phyloP scores from a whole-genome alignment of 2,113 vertebrate genomes.

The Malurus elegans region DNA sequence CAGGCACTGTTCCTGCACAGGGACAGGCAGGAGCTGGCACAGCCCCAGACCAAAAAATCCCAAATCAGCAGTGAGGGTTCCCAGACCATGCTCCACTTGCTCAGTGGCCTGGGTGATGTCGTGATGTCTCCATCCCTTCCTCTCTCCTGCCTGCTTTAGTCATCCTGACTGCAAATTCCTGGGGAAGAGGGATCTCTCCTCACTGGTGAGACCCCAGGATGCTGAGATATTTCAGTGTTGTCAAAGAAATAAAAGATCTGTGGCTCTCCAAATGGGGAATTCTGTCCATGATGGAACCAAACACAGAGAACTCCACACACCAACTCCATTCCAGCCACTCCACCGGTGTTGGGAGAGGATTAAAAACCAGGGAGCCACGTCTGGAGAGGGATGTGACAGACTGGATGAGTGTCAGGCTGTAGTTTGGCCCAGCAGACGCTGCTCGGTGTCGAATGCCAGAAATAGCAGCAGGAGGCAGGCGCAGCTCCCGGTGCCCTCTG shows the following conservation, averaged over 20 bases:
- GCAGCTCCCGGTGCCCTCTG: not conserved
- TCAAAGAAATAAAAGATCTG: not conserved
- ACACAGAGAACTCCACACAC: not conserved
- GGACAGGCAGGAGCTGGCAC: not conserved
- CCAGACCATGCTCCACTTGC: not conserved
- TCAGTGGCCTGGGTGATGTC: not conserved
- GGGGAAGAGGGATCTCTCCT: not conserved
- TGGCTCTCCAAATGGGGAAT: not conserved
- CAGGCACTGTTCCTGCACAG: rapidly evolving
- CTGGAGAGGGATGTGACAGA: not conserved
- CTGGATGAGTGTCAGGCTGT: not conserved
- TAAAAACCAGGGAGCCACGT: not conserved
- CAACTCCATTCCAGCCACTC: not conserved
- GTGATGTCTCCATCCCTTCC: not conserved
- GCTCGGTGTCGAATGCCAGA: not conserved
- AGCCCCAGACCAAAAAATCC: too few species aligned
- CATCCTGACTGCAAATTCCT: not conserved
- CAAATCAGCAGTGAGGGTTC: not conserved
- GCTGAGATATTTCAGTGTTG: not conserved
- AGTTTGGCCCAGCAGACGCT: not conserved
- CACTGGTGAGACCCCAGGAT: not conserved
- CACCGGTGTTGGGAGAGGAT: not conserved
- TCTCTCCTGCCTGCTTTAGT: not conserved
- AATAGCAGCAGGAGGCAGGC: conserved; percentile 8
- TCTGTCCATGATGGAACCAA: not conserved